Base-by-base conservation (phyloP, 2,797 vertebrate genomes). In the Enteromius radiatus region DNA sequence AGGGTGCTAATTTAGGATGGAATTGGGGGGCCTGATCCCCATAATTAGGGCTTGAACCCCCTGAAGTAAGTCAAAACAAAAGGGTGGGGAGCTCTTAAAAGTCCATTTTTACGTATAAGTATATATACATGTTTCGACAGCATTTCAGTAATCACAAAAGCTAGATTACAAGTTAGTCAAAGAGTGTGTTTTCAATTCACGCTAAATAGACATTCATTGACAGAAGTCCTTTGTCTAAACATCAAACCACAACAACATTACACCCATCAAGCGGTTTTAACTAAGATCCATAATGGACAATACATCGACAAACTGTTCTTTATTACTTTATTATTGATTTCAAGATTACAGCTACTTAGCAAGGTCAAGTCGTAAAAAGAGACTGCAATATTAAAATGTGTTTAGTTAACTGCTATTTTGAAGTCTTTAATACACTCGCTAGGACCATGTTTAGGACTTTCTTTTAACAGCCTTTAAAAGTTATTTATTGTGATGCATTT, bases 41-140 rank as follows among this genome's bases (percentile, higher is more conserved):
- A 0, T 63, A 81, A 81, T 81, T 74, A 74, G 28, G 69, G 69
- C 71, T 63, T 52, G n/a, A 65, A 65, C 54, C 31, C 76, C 56
- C 76, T 73, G 21, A 49, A 64, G 41, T 23, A 63, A 63, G 15
- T 64, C 56, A 74, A 73, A 81, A 81, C 69, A 81, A 73, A 52
- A 73, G 69, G n/a, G 56, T 52, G 54, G 56, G 28, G 56, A 81
- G 43, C 43, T 49, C 28, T 73, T 52, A 17, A 81, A 81, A 81
- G 79, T 52, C n/a, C 19, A 81, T 63, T 75, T 75, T 64, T 75
- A 81, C 15, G 54, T 81, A 38, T 52, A 75, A 81, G 56, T 81
- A 75, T 59, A 80, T 80, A 59, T 61, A 80, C 45, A 59, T 59
- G 54, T 43, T 80, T 71, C 38, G 36, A 61, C 54, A 80, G 21